These are phyloP conservation scores for Oncorhynchus nerka DNA, from an alignment of 2,113 vertebrate genomes.

Conservation along the genomic window DNA sequence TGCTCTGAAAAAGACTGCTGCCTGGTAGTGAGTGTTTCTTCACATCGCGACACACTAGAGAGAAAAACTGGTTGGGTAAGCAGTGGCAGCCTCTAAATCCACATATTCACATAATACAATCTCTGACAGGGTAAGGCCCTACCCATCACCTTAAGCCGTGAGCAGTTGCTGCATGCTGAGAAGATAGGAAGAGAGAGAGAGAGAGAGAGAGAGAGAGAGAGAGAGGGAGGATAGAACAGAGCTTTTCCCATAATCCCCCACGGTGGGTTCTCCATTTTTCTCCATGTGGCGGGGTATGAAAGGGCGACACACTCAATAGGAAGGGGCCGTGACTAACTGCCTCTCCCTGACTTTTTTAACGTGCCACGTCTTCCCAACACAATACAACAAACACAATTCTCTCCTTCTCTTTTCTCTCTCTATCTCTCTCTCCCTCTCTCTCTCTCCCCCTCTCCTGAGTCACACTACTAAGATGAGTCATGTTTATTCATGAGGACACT, in stretches of 20 bases:
- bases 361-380: slow-evolving; percentile 37
- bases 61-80: no score
- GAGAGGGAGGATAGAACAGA: background rate
- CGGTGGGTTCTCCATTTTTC: slow-evolving; percentile 2
- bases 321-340: slow-evolving; percentile 44
- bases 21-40: no score
- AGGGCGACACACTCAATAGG: slow-evolving; percentile 18
- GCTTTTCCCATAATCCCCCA: slow-evolving; percentile 51
- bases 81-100: no score
- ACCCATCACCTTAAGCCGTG: no score
- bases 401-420: background rate
- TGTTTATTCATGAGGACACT: slow-evolving; percentile 48
- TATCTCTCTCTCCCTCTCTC: background rate
- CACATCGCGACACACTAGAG: no score
- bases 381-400: slow-evolving; percentile 41
- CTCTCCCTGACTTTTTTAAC: slow-evolving; percentile 47
- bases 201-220: background rate
- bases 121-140: no score
- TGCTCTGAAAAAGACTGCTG: no score
- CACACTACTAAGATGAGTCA: slow-evolving; percentile 32
- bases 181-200: slow-evolving; percentile 1
- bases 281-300: slow-evolving; percentile 27
- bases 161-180: no score
- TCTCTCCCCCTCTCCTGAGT: background rate
- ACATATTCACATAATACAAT: no score